Percentiles rank a stretch among this genome's conserved stretches.
Conservation (phyloP, 2,113 vertebrate genomes). For the Castor canadensis region DNA sequence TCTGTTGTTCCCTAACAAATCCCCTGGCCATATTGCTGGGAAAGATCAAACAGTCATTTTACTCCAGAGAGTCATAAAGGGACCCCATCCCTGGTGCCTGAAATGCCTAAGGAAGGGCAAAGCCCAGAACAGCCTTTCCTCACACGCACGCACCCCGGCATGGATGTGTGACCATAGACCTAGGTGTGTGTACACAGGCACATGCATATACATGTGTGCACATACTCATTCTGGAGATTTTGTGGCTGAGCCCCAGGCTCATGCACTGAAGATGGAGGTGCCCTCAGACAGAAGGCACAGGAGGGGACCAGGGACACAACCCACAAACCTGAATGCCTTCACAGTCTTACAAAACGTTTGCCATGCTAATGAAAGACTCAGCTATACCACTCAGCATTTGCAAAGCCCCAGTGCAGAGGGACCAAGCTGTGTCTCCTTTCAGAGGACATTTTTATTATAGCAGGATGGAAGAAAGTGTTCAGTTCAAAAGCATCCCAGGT, state of each 20-base stretch:
- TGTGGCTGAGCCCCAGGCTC: background rate
- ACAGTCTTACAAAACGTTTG: background rate
- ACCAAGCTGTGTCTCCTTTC: background rate
- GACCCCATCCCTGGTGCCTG: accelerated
- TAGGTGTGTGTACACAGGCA: accelerated
- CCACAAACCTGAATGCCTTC: background rate
- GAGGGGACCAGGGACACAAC: background rate
- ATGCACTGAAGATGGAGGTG: background rate
- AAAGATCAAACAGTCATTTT: background rate
- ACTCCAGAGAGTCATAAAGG: too few relatives aligned
- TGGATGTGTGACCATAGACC: accelerated
- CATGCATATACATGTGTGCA: accelerated
- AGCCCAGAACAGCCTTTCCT: background rate
- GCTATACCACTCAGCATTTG: background rate
- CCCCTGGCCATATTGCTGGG: too few relatives aligned
- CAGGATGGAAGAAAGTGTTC: background rate
- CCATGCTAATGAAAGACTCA: background rate
- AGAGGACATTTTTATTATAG: background rate
- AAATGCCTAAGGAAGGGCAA: background rate
- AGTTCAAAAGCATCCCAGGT: background rate
- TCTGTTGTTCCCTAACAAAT: background rate
- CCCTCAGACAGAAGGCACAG: background rate
- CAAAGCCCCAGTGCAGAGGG: background rate
- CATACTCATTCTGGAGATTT: background rate
- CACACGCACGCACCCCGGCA: background rate